phyloP scores from a whole-genome alignment of 2,797 vertebrate species.

The Myotis planiceps region DNA sequence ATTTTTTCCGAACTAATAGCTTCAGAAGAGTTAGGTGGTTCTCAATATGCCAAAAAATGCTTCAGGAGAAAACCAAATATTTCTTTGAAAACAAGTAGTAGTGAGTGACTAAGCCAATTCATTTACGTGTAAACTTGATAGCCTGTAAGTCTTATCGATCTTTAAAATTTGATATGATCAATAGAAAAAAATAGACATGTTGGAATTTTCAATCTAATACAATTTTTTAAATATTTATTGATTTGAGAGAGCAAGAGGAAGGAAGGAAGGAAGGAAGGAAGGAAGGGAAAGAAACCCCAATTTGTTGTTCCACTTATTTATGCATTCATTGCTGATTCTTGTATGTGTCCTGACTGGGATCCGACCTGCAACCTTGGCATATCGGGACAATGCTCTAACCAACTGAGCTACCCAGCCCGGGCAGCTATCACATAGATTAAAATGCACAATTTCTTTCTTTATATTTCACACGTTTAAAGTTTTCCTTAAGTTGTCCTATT shows the following conservation, averaged over 20 bases:
- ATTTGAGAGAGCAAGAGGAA: neutral
- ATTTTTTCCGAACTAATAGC: constrained; percentile 31
- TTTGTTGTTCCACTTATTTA: neutral
- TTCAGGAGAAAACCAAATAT: constrained; percentile 12
- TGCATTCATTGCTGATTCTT: neutral
- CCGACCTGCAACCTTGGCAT: neutral
- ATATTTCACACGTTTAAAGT: neutral
- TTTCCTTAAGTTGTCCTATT: neutral
- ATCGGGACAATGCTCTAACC: neutral
- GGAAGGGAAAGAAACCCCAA: neutral
- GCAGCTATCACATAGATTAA: neutral
- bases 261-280: no score
- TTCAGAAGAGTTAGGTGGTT: constrained; percentile 40
- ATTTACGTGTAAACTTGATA: neutral
- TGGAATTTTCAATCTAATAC: neutral
- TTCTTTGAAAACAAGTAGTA: neutral
- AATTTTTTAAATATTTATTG: neutral
- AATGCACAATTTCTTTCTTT: neutral
- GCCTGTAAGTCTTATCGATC: neutral
- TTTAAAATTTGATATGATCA: neutral
- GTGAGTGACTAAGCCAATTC: constrained; percentile 28
- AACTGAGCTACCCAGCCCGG: neutral
- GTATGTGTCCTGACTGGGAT: neutral
- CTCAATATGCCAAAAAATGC: constrained; percentile 36
- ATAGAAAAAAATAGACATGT: neutral